phyloP scores from a whole-genome alignment of 2,797 vertebrate genomes.

The Pseudopleuronectes americanus region DNA sequence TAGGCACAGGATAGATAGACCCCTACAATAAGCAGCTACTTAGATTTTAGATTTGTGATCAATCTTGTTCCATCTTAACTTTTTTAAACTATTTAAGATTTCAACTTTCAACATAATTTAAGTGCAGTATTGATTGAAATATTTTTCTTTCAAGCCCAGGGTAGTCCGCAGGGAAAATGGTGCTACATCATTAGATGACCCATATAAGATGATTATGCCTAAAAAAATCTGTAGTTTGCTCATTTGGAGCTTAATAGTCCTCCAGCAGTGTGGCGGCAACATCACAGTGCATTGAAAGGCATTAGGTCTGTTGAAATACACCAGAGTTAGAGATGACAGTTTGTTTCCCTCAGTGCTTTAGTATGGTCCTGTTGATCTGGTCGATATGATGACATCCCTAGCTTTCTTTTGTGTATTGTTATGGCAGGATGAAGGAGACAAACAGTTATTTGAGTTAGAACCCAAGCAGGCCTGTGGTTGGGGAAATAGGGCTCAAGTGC shows the following conservation, averaged over 20 bases:
- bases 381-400: too few relatives aligned
- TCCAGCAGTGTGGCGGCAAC: not conserved
- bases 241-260: slow-evolving; percentile 12
- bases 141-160: too few relatives aligned
- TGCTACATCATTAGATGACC: not conserved
- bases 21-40: too few relatives aligned
- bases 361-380: not conserved
- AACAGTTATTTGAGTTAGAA: slow-evolving; percentile 9
- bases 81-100: too few relatives aligned
- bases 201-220: slow-evolving; percentile 3
- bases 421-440: slow-evolving; percentile 43
- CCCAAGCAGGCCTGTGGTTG: not conserved
- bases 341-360: slow-evolving; percentile 17
- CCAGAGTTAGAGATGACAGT: slow-evolving; percentile 71
- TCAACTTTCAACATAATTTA: too few relatives aligned
- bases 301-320: slow-evolving; percentile 77
- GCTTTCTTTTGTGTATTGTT: slow-evolving; percentile 28
- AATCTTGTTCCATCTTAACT: not conserved
- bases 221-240: slow-evolving; percentile 11
- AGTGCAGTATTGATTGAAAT: too few relatives aligned
- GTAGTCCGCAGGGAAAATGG: not conserved
- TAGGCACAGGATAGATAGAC: too few relatives aligned
- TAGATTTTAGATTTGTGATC: not conserved
- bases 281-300: slow-evolving; percentile 25
- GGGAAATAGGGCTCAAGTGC: slow-evolving; percentile 32